These are phyloP conservation scores for Macrobrachium nipponense DNA, from an alignment of 1,140 invertebrate species.

Conservation along the genomic window DNA sequence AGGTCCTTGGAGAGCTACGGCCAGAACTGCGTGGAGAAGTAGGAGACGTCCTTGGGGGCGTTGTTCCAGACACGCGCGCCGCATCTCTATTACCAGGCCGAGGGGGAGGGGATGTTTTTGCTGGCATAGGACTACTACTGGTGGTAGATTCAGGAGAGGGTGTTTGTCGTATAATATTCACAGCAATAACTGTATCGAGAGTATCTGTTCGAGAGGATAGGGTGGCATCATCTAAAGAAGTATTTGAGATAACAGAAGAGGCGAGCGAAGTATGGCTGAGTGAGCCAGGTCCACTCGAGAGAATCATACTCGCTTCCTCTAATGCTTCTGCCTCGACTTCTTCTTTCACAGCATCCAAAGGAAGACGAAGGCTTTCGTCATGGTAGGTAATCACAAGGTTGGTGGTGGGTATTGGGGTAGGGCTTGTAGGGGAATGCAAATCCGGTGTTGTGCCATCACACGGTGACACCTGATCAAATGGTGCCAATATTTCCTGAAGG, in stretches of 20 bases:
- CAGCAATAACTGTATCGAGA: constrained; percentile 52
- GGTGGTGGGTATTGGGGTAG: constrained; percentile 5
- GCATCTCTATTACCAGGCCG: constrained; percentile 31
- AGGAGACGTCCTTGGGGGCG: constrained; percentile 27
- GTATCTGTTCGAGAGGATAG: constrained; percentile 60
- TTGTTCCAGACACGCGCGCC: constrained; percentile 25
- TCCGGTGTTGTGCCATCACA: constrained; percentile 19
- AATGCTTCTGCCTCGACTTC: constrained; percentile 61
- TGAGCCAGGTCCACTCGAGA: constrained; percentile 44
- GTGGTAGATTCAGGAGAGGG: constrained; percentile 2
- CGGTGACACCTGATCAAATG: neutral
- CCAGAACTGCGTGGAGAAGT: constrained; percentile 47
- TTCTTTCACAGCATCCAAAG: constrained; percentile 61
- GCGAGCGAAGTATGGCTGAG: constrained; percentile 47
- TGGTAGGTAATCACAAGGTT: constrained; percentile 53
- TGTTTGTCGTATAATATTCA: neutral
- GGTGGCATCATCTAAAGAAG: constrained; percentile 44
- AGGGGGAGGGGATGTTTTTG: constrained; percentile 1
- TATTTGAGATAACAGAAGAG: constrained; percentile 50
- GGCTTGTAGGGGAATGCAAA: constrained; percentile 36
- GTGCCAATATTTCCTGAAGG: neutral
- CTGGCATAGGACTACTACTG: constrained; percentile 4
- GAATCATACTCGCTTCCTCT: constrained; percentile 58
- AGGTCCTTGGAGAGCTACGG: constrained; percentile 30
- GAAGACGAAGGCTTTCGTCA: constrained; percentile 51